Evolutionary conservation across 1,140 invertebrate genomes (phyloP).

Genomic region (Rhagoletis pomonella): DNA sequence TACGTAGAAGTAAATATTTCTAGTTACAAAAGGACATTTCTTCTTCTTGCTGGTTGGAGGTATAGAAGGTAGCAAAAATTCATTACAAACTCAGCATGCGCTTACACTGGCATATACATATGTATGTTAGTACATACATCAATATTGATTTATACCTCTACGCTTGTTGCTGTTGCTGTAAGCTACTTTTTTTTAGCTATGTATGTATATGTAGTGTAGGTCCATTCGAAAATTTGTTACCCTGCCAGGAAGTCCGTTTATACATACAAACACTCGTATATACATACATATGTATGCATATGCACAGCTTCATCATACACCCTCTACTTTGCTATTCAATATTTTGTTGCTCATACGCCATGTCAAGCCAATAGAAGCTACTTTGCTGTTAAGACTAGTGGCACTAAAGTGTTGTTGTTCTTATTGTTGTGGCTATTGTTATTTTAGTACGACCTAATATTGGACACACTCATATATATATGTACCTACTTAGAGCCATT

Average conservation of each 20-base stretch:
- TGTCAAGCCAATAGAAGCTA: not conserved
- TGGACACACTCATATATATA: not conserved
- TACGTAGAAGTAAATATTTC: not conserved
- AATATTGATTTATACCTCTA: no score
- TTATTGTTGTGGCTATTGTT: not conserved
- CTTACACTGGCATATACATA: not conserved
- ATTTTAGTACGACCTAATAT: not conserved
- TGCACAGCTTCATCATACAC: not conserved
- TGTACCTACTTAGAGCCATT: no score
- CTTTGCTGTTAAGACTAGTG: not conserved
- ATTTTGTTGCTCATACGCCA: constrained; percentile 40
- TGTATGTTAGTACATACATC: not conserved
- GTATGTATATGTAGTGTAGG: no score
- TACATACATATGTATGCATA: not conserved
- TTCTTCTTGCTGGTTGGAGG: not conserved
- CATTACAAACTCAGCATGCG: not conserved
- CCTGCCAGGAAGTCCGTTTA: not conserved
- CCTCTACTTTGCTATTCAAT: not conserved
- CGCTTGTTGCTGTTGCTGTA: not conserved
- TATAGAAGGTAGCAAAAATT: not conserved
- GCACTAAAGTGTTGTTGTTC: not conserved
- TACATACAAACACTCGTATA: not conserved
- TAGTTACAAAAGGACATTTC: not conserved
- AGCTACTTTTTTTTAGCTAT: no score
- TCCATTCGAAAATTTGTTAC: no score